Evolutionary conservation across 2,888 invertebrate species (phyloP), one percentile per base, ranked within the genome.

Genomic region (Zootermopsis nevadensis): DNA sequence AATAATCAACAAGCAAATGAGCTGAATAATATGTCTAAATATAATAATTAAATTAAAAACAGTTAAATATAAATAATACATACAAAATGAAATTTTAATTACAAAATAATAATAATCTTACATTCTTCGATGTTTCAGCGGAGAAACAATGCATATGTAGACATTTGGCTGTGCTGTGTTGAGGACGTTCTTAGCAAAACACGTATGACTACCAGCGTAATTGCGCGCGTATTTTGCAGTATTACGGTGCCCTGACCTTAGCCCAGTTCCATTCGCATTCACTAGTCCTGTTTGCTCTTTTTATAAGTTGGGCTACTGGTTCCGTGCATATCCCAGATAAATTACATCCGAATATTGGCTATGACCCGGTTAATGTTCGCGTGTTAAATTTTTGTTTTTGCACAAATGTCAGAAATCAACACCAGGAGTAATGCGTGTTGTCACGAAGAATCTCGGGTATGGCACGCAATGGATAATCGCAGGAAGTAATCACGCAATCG

Each of bases 171-270:
- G 19, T 15, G 1, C 4, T 19, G 22, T 19, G 4, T 1, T 19
- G 48, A 19, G 12, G 48, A 15, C 19, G 48, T 4, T 48, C 19
- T 27, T 27, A 27, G 60, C 8, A 60, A 60, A 7, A 60, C 6
- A 60, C n/a, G 48, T 48, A 19, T 48, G 48, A 48, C 48, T 48
- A 19, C 15, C 19, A 15, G 3, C 4, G 4, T 48, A 19, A 48
- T 15, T 42, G 42, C 15, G 42, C 76, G 38, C 30, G 24, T 77
- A 55, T 48, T 30, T 48, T 30, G 53, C 48, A 24, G 48, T 31
- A 24, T 55, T 77, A 55, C 77, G 77, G 77, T 77, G 48, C n/a
- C 30, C 77, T 77, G 77, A 77, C 77, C 77, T 77, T 53, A 77
- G 53, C 77, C 77, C 53, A 77, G 55, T 55, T 77, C 33, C 15